Evolutionary conservation across 2,113 vertebrate genomes (phyloP).

Genomic region (Chaenogobius annularis): DNA sequence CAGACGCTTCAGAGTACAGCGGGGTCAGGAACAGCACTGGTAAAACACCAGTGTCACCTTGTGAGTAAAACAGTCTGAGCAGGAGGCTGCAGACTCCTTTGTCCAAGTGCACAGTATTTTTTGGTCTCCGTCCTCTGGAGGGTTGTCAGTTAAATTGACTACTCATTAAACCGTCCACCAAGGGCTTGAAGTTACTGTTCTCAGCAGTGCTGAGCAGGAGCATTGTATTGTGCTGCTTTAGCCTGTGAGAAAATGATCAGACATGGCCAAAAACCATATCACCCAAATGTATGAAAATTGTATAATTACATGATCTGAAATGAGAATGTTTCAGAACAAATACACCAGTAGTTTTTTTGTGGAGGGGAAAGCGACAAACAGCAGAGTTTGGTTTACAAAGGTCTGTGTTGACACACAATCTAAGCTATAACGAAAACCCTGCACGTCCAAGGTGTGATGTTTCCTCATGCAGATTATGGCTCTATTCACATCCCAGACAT

Average conservation of each 20-base stretch:
- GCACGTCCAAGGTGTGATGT: not conserved
- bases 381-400: not conserved
- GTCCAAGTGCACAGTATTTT: not conserved
- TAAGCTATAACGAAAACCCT: not conserved
- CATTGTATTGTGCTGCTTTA: not conserved
- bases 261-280: not conserved
- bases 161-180: not conserved
- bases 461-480: not conserved
- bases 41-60: not conserved
- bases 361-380: not conserved
- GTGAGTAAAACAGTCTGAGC: not conserved
- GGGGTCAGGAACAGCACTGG: not conserved
- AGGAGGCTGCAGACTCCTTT: not conserved
- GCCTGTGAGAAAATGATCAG: not conserved
- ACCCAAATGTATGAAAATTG: not conserved
- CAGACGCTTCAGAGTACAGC: not conserved
- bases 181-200: not conserved
- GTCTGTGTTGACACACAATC: not conserved
- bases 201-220: not conserved
- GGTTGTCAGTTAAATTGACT: not conserved
- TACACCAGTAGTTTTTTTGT: not conserved
- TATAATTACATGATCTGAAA: not conserved
- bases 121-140: not conserved
- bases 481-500: not conserved
- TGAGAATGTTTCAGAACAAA: not conserved